These are phyloP conservation scores for Garrulus glandarius DNA, from an alignment of 2,797 vertebrate genomes.

Conservation along the genomic window DNA sequence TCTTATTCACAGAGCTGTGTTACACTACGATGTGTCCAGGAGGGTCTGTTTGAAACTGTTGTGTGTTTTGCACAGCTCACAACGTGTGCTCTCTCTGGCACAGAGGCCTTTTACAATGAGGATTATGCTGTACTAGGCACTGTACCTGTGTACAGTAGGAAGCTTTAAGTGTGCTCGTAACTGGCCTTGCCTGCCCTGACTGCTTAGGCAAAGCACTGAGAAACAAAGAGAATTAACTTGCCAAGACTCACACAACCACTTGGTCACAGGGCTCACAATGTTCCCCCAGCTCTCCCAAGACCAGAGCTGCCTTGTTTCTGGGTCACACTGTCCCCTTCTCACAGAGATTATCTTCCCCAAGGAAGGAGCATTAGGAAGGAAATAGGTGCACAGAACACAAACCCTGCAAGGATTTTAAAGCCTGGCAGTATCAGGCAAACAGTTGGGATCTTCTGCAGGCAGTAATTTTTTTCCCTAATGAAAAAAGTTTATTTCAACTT, in stretches of 20 bases:
- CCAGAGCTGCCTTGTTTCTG: slow-evolving; percentile 3
- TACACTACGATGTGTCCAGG: not conserved
- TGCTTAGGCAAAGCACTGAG: not conserved
- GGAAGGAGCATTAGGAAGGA: not conserved
- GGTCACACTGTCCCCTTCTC: slow-evolving; percentile 7
- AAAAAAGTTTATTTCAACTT: slow-evolving; percentile 14
- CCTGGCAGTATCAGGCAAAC: not conserved
- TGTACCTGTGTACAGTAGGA: not conserved
- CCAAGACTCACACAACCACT: not conserved
- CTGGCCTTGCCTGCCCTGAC: not conserved
- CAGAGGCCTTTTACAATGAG: not conserved
- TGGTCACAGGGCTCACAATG: not conserved
- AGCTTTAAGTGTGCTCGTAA: not conserved
- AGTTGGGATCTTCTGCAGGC: not conserved
- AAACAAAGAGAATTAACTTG: slow-evolving; percentile 1
- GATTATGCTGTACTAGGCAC: not conserved
- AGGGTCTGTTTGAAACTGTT: not conserved
- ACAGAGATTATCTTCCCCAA: not conserved
- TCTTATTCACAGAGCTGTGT: not conserved
- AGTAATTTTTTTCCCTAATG: not conserved
- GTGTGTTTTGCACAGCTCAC: not conserved
- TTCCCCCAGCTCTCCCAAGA: not conserved
- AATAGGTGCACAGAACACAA: not conserved
- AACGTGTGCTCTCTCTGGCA: rapidly evolving
- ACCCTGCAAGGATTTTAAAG: not conserved